Conservation (phyloP, 2,888 invertebrate species). For the Drosophila leonis region DNA sequence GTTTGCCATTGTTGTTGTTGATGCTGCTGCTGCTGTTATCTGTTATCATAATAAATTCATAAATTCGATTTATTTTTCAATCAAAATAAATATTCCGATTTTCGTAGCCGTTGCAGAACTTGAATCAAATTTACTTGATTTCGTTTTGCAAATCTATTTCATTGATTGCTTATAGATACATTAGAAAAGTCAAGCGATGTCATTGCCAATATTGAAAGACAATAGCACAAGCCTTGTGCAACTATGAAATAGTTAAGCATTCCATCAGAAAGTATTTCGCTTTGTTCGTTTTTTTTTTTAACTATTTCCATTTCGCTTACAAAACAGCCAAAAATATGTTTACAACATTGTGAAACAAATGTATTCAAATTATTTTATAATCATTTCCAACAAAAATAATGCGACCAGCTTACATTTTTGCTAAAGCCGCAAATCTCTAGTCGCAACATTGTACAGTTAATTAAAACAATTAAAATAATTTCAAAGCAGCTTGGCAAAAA, state of each 20-base stretch:
- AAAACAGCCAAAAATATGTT: neutral
- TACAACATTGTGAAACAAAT: neutral
- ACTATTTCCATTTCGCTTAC: neutral
- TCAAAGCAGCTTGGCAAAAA: conserved; percentile 11
- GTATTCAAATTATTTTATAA: neutral
- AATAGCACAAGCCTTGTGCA: neutral
- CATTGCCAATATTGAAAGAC: conserved; percentile 2
- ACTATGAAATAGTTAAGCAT: neutral
- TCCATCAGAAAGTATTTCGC: neutral
- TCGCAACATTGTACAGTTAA: conserved; percentile 55
- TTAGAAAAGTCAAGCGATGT: neutral
- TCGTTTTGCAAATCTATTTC: conserved; percentile 39
- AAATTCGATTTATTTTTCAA: conserved; percentile 84
- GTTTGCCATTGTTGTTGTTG: conserved; percentile 66
- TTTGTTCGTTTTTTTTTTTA: too few relatives aligned
- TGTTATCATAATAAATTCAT: conserved; percentile 82
- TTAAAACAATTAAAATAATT: conserved; percentile 71
- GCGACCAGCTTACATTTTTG: conserved; percentile 4
- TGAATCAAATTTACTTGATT: conserved; percentile 48
- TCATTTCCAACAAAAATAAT: too few relatives aligned
- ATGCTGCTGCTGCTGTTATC: conserved; percentile 29
- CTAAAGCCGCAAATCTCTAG: conserved; percentile 53
- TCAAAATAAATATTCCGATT: conserved; percentile 75
- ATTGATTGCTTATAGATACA: conserved; percentile 20
- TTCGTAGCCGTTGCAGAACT: conserved; percentile 28